These are phyloP conservation scores for Pedetes capensis DNA, from an alignment of 2,113 vertebrate genomes.

Conservation along the genomic window DNA sequence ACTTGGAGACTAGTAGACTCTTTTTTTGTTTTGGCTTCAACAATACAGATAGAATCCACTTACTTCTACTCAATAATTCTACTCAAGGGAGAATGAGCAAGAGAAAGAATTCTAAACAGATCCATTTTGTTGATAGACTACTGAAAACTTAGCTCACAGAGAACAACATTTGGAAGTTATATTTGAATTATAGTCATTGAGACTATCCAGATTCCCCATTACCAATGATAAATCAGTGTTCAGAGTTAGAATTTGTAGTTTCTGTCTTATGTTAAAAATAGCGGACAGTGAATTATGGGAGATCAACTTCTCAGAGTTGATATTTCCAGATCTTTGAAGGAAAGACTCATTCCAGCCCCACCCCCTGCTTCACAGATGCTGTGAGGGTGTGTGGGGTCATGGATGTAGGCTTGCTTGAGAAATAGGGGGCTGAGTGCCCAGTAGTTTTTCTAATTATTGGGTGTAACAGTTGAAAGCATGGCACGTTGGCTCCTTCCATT, in stretches of 20 bases:
- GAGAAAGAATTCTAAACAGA: neutral
- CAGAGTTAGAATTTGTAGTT: neutral
- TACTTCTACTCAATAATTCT: neutral
- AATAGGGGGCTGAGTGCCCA: neutral
- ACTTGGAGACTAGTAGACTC: rapidly evolving
- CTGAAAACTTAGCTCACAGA: neutral
- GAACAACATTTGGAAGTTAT: neutral
- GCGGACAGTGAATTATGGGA: rapidly evolving
- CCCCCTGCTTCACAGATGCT: neutral
- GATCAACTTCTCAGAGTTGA: neutral
- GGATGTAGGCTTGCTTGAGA: rapidly evolving
- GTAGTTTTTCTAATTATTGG: neutral
- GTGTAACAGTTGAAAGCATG: rapidly evolving
- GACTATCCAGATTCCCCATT: neutral
- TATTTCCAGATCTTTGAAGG: neutral
- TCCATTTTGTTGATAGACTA: neutral
- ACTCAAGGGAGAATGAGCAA: neutral
- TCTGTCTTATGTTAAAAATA: neutral
- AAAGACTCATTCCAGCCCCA: neutral
- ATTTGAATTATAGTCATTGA: neutral
- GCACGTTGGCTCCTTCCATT: rapidly evolving
- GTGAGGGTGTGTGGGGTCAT: rapidly evolving
- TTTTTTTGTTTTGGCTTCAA: neutral
- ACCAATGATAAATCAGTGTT: no score
- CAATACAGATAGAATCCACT: neutral